Evolutionary conservation across 2,113 vertebrate species (phyloP).

Genomic region (Ardeotis arabs): DNA sequence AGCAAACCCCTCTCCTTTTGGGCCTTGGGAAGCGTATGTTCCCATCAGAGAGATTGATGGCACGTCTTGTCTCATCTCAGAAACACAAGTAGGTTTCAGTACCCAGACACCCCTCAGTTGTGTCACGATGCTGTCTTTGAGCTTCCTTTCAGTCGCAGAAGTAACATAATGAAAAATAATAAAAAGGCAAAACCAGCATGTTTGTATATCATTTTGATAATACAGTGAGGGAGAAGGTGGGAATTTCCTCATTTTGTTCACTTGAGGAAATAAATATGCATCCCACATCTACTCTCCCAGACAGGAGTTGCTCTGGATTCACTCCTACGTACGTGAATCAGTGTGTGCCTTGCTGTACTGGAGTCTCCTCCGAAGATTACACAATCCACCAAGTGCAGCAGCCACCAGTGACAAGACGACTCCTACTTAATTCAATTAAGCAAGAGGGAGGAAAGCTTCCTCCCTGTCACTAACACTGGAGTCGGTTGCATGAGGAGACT

Average conservation of each 20-base stretch:
- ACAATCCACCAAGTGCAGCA: neutral
- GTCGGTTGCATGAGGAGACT: neutral
- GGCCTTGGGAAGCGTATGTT: neutral
- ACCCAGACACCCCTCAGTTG: neutral
- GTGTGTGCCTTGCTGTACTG: neutral
- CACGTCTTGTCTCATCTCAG: neutral
- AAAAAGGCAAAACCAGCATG: neutral
- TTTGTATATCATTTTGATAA: neutral
- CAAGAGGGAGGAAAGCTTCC: neutral
- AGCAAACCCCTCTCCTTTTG: neutral
- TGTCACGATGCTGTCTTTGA: neutral
- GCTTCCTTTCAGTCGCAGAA: neutral
- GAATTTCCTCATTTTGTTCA: neutral
- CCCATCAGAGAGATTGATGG: neutral
- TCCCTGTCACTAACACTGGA: rapidly evolving
- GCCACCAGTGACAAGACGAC: neutral
- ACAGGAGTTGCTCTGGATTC: neutral
- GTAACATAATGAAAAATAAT: neutral
- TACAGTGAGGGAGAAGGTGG: neutral
- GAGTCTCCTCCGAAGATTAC: neutral
- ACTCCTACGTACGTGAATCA: neutral
- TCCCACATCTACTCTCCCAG: neutral
- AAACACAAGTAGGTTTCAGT: neutral
- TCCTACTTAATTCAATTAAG: neutral
- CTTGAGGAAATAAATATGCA: neutral